Conservation (phyloP, 2,888 invertebrate genomes). For the Halocaridina rubra region DNA sequence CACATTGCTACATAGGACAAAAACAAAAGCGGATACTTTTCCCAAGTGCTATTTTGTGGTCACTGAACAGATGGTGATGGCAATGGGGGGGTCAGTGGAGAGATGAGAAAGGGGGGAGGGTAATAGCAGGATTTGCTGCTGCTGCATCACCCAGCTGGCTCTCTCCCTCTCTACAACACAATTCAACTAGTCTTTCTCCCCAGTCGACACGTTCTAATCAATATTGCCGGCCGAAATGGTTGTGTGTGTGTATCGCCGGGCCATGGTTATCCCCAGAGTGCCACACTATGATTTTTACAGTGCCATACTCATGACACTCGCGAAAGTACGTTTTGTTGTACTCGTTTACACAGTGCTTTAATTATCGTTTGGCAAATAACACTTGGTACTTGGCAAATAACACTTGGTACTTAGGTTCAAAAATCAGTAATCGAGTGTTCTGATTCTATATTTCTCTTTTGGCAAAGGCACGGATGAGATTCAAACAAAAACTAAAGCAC, state of each 20-base stretch:
- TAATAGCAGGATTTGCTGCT: neutral
- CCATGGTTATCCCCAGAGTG: too few species aligned
- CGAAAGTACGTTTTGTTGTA: too few species aligned
- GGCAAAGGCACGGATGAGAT: too few species aligned
- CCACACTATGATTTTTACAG: neutral
- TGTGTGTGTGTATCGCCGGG: too few species aligned
- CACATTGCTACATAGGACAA: neutral
- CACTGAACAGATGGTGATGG: neutral
- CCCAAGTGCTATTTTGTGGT: neutral
- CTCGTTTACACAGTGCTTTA: neutral
- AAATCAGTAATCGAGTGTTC: too few species aligned
- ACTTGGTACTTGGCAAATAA: too few species aligned
- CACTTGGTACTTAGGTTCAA: too few species aligned
- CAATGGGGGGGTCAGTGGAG: neutral
- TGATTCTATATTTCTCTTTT: too few species aligned
- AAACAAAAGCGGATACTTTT: neutral
- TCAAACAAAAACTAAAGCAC: too few species aligned
- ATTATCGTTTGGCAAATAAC: neutral
- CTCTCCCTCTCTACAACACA: constrained; percentile 23
- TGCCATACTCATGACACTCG: neutral
- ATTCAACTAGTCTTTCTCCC: constrained; percentile 30
- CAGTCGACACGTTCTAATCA: constrained; percentile 46
- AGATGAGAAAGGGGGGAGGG: neutral
- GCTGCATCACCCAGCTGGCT: constrained; percentile 32
- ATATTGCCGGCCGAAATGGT: constrained; percentile 42